Base-by-base conservation (phyloP, 1,140 invertebrate genomes). In the Battus philenor region DNA sequence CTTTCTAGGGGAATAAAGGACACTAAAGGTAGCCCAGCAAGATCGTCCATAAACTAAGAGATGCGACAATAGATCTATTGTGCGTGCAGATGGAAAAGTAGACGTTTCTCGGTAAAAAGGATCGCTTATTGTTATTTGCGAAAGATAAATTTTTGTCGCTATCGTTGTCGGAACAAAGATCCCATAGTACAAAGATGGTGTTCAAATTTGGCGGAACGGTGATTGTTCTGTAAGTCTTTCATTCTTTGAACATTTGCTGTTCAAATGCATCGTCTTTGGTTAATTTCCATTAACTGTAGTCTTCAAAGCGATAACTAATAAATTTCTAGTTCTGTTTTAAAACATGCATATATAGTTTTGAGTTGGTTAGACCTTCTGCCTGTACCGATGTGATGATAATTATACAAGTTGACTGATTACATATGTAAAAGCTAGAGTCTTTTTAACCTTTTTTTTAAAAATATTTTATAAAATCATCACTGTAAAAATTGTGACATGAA, bases 111-210 rank as follows among this genome's bases (percentile, higher is more conserved):
- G 45, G 62, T 62, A 67, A 69, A 64, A 43, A 59, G 55, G 52
- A 59, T 57, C 46, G 54, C 36, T 67, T 66, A 71, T 71, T 73
- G 57, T 73, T 66, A 49, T 54, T 48, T 38, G 36, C 60, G 60
- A 68, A 64, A 61, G 73, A 70, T 68, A 68, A 53, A 65, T 64
- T 70, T 72, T 68, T 63, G 59, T 68, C 68, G 66, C 68, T 60
- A 55, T 58, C 47, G 30, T 58, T 50, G 31, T 51, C 46, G 38
- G 47, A 54, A 72, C 61, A 71, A 61, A 62, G 50, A 31, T 56
- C 47, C 12, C 10, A n/a, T n/a, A 13, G 10, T 52, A 64, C 63
- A 64, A 66, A 71, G 34, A 54, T 30, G 43, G 31, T 34, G 12
- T 6, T 50, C 22, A 24, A 26, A 39, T 39, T 20, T 20, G 34